These are phyloP conservation scores for Cartodere bifasciata DNA, from an alignment of 2,888 invertebrate species.

Conservation along the genomic window DNA sequence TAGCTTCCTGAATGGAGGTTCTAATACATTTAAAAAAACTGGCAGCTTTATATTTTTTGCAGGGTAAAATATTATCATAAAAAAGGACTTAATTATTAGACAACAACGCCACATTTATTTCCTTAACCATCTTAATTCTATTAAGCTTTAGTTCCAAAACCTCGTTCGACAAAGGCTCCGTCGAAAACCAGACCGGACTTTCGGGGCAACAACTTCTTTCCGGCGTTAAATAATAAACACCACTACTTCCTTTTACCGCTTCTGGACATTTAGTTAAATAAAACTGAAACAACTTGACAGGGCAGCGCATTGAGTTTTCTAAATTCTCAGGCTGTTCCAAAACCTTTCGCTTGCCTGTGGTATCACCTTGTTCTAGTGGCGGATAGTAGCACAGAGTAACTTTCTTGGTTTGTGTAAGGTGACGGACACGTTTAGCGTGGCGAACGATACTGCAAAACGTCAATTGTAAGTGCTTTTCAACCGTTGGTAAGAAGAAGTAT, in stretches of 20 bases:
- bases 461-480: neutral
- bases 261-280: slow-evolving; percentile 1
- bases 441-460: neutral
- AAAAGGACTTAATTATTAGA: no score
- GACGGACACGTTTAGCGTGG: no score
- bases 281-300: neutral
- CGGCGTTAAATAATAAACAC: neutral
- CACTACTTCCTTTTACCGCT: neutral
- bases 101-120: slow-evolving; percentile 1
- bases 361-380: no score
- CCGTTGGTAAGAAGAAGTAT: neutral
- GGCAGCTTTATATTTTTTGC: no score
- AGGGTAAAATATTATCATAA: no score
- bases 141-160: neutral
- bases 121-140: neutral
- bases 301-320: neutral
- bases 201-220: neutral
- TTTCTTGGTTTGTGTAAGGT: no score
- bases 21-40: no score
- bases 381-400: no score
- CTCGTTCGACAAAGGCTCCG: neutral
- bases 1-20: no score
- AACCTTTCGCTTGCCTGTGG: neutral
- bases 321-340: neutral
- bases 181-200: neutral